These are phyloP conservation scores for Dolichoris vasculosae DNA, from an alignment of 1,140 invertebrate genomes.

Conservation along the genomic window DNA sequence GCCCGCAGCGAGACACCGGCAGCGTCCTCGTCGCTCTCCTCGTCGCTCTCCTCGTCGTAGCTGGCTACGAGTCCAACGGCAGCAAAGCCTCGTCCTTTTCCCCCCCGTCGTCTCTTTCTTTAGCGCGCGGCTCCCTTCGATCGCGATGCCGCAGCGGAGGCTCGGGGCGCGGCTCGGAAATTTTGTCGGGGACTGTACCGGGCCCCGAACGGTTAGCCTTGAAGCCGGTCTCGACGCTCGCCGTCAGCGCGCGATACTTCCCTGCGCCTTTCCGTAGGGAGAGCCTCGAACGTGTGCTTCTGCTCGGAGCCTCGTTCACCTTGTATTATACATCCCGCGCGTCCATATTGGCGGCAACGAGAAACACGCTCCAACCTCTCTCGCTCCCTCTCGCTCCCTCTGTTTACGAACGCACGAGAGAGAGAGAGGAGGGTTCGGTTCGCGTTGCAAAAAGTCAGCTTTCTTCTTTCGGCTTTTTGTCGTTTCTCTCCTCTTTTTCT, in stretches of 20 bases:
- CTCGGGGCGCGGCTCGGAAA: conserved; percentile 21
- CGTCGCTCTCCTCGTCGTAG: neutral
- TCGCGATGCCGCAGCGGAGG: neutral
- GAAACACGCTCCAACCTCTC: neutral
- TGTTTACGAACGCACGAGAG: neutral
- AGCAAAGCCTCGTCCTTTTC: too few relatives aligned
- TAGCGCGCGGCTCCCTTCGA: neutral
- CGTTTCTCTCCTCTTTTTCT: conserved; percentile 2
- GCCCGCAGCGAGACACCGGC: neutral
- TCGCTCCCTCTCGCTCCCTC: too few relatives aligned
- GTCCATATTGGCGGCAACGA: neutral
- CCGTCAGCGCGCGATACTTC: conserved; percentile 22
- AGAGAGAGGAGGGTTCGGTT: neutral
- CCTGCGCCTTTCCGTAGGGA: conserved; percentile 46
- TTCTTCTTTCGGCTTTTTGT: neutral
- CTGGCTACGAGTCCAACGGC: neutral
- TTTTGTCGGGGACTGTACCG: conserved; percentile 58
- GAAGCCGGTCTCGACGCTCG: conserved; percentile 56
- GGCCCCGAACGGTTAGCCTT: conserved; percentile 65
- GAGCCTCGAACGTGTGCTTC: neutral
- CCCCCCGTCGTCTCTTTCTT: neutral
- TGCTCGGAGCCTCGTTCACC: conserved; percentile 42
- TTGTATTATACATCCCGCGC: conserved; percentile 30
- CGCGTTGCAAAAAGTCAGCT: neutral
- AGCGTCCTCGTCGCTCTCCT: neutral